Base-by-base conservation (phyloP, 37 sponge, comb jelly and placozoan genomes). In the Crambe crambe region DNA sequence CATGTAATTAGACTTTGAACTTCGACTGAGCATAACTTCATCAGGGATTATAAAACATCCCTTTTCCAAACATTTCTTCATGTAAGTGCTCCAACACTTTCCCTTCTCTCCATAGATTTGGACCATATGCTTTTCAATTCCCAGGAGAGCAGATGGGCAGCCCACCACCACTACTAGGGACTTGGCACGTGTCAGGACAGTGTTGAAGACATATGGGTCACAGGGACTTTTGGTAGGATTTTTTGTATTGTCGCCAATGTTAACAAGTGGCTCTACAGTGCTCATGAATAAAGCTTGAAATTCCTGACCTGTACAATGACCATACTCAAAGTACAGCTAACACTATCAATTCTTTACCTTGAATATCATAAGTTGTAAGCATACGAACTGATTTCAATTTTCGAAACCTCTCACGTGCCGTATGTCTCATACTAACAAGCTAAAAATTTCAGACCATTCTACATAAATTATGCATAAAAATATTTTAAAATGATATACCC, bases 181-280 rank as follows among this genome's bases (percentile, higher is more conserved):
- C 62, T 84, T 65, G 26, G 92, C 68, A 6, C 92, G 36, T 23
- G 92, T 92, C 43, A 92, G 74, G 40, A 80, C 82, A 21, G 92
- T 92, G 73, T 92, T 92, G 67, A 92, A 92, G 0, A 92, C 85
- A 80, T 42, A 80, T n/a, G 37, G 75, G 41, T 87, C 80, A 72
- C 92, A 92, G 0, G 77, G 66, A 37, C 92, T 92, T 77, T 92
- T 92, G 2, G 84, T 83, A 36, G 89, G 92, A 43, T 92, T 83
- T 15, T 32, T 56, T 12, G 89, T 70, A 18, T 43, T 58, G 0
- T 85, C 89, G 42, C 56, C 17, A 30, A 23, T 12, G 42, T 60
- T 15, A 18, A 76, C 43, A n/a, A n/a, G n/a, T 3, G 88, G 78
- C 38, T 92, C 92, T 39, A 47, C 27, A 25, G 92, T 92, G 47